Evolutionary conservation across 2,113 vertebrate genomes (phyloP), one percentile per base, ranked within the genome.

Genomic region (Gobiocypris rarus): DNA sequence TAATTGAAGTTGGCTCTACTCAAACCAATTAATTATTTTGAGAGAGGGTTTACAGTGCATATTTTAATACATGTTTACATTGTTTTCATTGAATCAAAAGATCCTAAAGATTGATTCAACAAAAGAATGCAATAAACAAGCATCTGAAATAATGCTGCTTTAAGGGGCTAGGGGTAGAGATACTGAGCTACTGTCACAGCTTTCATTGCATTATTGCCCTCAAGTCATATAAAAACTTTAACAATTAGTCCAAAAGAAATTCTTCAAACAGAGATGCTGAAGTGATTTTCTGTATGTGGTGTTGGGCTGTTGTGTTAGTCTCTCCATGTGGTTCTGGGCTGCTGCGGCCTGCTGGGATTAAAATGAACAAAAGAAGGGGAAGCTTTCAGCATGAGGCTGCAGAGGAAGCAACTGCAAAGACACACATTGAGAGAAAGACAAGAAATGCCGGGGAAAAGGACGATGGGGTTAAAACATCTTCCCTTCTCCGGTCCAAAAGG

Each of bases 301-400:
- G 24, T n/a, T 79, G 56, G 41, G 76, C 22, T 78, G 76, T 61
- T 78, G 8, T 78, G 56, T 59, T 13, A 76, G 31, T 54, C 26
- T 56, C 75, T 58, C 75, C n/a, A n/a, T 76, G 75, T 41, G 52
- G 50, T 78, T 50, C 50, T 82, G 78, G 83, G 67, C 50, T 52
- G 52, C 75, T 83, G 81, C 22, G 54, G 75, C 56, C 81, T 52
- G 52, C 80, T 80, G 81, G 83, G 84, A 83, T 69, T 79, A 58
- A 82, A 85, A 85, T 71, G 84, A 84, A 85, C 84, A 83, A 78
- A 43, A 82, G 54, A 84, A 52, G 24, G 10, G 84, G 75, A 87
- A 85, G 69, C 56, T 75, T 76, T 31, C 75, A 41, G 59, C 80
- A 69, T 67, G 81, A 81, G 83, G 59, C 28, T 61, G 59, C 75